Conservation (phyloP, 2,797 vertebrate species). For the Rhinophrynus dorsalis region DNA sequence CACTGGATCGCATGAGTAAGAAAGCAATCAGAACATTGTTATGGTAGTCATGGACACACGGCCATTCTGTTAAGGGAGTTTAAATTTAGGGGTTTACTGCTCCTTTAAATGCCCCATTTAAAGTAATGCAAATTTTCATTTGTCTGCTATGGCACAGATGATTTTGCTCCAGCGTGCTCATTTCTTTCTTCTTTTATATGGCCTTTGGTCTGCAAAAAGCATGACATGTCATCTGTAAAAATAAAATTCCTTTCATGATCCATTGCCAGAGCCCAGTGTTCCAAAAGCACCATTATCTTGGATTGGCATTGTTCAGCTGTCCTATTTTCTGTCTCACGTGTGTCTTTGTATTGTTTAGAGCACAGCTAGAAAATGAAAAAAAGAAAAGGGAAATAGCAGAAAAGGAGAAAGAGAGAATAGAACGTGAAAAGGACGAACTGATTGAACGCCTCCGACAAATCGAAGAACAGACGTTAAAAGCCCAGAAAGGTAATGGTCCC, state of each 20-base stretch:
- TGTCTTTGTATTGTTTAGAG: constrained; percentile 66
- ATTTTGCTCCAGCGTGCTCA: no score
- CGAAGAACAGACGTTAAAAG: constrained; percentile 91
- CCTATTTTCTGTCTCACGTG: not conserved
- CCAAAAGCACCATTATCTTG: not conserved
- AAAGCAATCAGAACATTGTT: no score
- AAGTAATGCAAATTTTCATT: no score
- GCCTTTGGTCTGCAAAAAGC: no score
- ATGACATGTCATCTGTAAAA: no score
- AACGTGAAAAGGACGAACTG: constrained; percentile 93
- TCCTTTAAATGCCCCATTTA: no score
- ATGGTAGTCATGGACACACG: no score
- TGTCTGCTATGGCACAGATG: no score
- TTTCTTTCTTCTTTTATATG: no score
- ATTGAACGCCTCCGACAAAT: constrained; percentile 90
- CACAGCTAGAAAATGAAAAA: constrained; percentile 95
- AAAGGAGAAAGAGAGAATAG: constrained; percentile 95
- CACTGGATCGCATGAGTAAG: no score
- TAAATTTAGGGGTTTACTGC: no score
- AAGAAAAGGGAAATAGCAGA: constrained; percentile 93
- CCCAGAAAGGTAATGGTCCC: constrained; percentile 85
- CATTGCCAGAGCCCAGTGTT: not conserved
- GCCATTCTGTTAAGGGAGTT: no score
- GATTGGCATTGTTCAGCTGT: not conserved
- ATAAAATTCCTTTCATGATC: not conserved